A percentile compares a stretch with the other conserved stretches of the same genome.
These are phyloP conservation scores for Pterostichus niger DNA, from an alignment of 2,888 invertebrate genomes.

Conservation along the genomic window DNA sequence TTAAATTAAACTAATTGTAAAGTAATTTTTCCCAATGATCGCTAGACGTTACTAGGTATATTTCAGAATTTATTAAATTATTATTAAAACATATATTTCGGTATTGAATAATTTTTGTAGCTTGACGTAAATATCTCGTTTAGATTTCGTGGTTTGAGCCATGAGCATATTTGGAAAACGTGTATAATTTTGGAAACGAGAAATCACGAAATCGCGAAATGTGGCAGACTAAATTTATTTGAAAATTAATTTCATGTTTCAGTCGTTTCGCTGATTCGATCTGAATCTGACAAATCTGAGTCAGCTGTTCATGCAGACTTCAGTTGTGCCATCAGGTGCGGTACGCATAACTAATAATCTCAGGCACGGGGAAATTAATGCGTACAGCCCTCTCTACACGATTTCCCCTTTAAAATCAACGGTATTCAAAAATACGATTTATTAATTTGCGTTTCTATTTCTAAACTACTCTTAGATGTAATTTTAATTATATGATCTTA, in stretches of 20 bases:
- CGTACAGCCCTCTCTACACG: background rate
- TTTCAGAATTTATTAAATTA: no score
- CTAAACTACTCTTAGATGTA: background rate
- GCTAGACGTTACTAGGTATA: no score
- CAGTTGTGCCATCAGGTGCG: slow-evolving; percentile 22
- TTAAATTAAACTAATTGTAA: no score
- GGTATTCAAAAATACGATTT: background rate
- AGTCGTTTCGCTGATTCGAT: slow-evolving; percentile 41
- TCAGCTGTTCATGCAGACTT: slow-evolving; percentile 19
- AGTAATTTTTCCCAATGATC: no score
- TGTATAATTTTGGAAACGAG: slow-evolving; percentile 21
- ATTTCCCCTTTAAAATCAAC: background rate
- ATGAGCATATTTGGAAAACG: slow-evolving; percentile 12
- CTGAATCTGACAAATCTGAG: slow-evolving; percentile 44
- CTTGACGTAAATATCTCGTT: background rate
- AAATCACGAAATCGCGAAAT: slow-evolving; percentile 29
- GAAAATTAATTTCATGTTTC: slow-evolving; percentile 52
- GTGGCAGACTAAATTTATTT: slow-evolving; percentile 28
- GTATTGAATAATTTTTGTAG: background rate
- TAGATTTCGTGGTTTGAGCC: background rate
- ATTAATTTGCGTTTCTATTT: background rate
- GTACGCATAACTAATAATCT: slow-evolving; percentile 25
- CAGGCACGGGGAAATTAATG: slow-evolving; percentile 11
- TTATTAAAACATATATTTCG: no score
- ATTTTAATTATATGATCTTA: background rate